Evolutionary conservation across 1,140 invertebrate species (phyloP).

Genomic region (Hetaerina americana): DNA sequence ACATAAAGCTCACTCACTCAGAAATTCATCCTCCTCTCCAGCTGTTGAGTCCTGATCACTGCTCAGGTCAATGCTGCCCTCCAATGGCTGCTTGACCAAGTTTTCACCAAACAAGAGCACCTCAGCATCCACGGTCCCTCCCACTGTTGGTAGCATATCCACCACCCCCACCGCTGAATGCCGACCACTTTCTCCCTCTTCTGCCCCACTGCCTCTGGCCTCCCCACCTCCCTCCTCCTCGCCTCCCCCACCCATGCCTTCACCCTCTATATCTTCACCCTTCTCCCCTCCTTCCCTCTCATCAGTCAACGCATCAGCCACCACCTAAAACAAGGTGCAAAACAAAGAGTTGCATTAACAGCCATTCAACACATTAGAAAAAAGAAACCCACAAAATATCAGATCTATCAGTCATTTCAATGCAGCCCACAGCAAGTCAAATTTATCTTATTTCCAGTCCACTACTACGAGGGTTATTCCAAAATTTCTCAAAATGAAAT

Average conservation of each 20-base stretch:
- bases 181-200: slow-evolving; percentile 13
- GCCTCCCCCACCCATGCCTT: background rate
- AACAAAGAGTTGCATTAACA: too few relatives aligned
- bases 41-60: slow-evolving; percentile 68
- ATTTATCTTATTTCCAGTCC: too few relatives aligned
- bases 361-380: too few relatives aligned
- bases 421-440: too few relatives aligned
- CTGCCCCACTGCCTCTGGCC: slow-evolving; percentile 9
- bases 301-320: too few relatives aligned
- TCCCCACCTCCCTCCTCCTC: background rate
- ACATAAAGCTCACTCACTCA: slow-evolving; percentile 19
- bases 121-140: slow-evolving; percentile 23
- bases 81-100: slow-evolving; percentile 34
- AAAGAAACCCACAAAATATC: too few relatives aligned
- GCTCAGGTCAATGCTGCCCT: slow-evolving; percentile 41
- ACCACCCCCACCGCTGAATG: background rate
- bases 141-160: too few relatives aligned
- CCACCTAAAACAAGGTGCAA: too few relatives aligned
- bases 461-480: too few relatives aligned
- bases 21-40: slow-evolving; percentile 53
- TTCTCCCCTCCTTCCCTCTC: slow-evolving; percentile 21
- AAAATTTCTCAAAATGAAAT: too few relatives aligned
- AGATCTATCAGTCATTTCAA: too few relatives aligned
- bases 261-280: slow-evolving; percentile 25
- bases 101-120: slow-evolving; percentile 39